phyloP scores from a whole-genome alignment of 2,797 vertebrate species.

The Channallabes apus region DNA sequence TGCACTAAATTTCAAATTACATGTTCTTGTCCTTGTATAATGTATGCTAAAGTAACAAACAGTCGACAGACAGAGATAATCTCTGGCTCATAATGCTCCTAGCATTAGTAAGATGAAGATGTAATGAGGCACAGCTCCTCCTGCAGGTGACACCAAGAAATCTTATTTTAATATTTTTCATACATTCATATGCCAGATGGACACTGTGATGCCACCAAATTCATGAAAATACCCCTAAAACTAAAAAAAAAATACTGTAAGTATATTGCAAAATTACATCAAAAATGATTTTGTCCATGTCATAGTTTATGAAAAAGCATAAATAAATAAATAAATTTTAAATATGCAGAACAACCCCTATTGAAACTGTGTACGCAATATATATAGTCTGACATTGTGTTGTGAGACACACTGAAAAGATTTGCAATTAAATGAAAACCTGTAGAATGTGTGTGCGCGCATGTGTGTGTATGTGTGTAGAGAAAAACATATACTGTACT shows the following conservation, averaged over 20 bases:
- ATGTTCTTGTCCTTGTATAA: constrained; percentile 70
- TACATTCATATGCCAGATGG: background rate
- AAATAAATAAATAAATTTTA: too few relatives aligned
- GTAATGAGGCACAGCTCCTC: constrained; percentile 76
- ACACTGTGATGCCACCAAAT: background rate
- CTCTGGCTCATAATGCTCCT: constrained; percentile 66
- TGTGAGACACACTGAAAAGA: background rate
- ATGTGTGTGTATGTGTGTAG: background rate
- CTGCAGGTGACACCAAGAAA: constrained; percentile 72
- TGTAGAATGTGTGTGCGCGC: background rate
- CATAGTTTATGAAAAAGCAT: background rate
- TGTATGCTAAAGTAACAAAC: constrained; percentile 66
- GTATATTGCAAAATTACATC: background rate
- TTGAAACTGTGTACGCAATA: background rate
- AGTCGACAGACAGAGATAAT: constrained; percentile 68
- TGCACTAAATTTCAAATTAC: constrained; percentile 6
- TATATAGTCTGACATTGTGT: background rate
- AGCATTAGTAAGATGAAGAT: constrained; percentile 58
- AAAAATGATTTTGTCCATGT: background rate
- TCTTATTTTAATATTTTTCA: background rate
- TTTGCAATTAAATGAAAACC: background rate
- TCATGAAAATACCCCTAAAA: background rate
- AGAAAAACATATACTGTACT: background rate
- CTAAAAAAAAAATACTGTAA: too few relatives aligned
- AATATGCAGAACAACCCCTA: background rate